Evolutionary conservation across 1,140 invertebrate species (phyloP), one percentile per base, ranked within the genome.

Genomic region (Calliopsis andreniformis): DNA sequence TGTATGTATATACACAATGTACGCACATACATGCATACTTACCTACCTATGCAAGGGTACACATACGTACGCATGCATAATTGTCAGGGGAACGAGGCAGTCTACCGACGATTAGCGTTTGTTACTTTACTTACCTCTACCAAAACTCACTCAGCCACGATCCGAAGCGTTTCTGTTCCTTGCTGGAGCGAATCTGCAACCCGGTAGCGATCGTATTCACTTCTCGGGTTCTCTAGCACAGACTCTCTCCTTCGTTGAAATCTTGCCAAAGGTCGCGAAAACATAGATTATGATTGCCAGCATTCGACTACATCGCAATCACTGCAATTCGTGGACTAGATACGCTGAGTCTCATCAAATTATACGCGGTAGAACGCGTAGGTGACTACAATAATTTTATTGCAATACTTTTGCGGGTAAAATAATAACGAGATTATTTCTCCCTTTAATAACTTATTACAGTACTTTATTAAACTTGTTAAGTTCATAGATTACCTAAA

Each of bases 361-460:
- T n/a, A n/a, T n/a, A n/a, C n/a, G n/a, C n/a, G n/a, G n/a, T n/a
- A n/a, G n/a, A n/a, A n/a, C n/a, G n/a, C n/a, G n/a, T n/a, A n/a
- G n/a, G n/a, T n/a, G n/a, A n/a, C n/a, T n/a, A n/a, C n/a, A n/a
- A n/a, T n/a, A n/a, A n/a, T n/a, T n/a, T n/a, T n/a, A n/a, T n/a
- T n/a, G n/a, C n/a, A n/a, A n/a, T n/a, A n/a, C n/a, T n/a, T n/a
- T n/a, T n/a, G n/a, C n/a, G 4, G 35, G 35, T 39, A 39, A 10
- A 39, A 39, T 3, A 39, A 39, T 39, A 8, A 51, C 20, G 20
- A 28, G 23, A 51, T 18, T 20, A 16, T 18, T 18, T 25, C 43
- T n/a, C 20, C 73, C 84, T 85, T 86, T 89, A 90, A 89, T 89
- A 89, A 90, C 85, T 89, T 90, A 87, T 86, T 86, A 87, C 82